Conservation (phyloP, 2,888 invertebrate genomes). For the Neoaliturus tenellus region DNA sequence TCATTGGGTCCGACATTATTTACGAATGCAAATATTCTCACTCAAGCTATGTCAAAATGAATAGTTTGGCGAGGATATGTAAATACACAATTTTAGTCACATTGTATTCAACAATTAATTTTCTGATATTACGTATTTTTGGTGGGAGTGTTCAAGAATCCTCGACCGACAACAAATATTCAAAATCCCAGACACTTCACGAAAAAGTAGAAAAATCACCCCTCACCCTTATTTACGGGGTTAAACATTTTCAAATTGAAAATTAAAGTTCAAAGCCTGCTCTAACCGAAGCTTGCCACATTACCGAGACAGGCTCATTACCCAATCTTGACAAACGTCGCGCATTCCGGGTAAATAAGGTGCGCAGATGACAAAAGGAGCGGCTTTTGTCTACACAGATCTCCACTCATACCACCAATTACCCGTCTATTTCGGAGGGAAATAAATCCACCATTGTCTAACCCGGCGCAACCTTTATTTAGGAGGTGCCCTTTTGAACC, state of each 20-base stretch:
- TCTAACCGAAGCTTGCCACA: background rate
- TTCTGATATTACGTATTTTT: no score
- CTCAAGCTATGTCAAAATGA: no score
- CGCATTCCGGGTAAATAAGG: constrained; percentile 37
- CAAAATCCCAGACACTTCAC: no score
- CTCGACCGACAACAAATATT: no score
- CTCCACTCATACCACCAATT: constrained; percentile 29
- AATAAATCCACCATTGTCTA: constrained; percentile 54
- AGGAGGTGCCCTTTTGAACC: constrained; percentile 53
- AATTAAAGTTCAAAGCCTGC: constrained; percentile 9
- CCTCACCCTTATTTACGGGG: constrained; percentile 30
- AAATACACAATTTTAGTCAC: no score
- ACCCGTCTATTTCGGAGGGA: constrained; percentile 19
- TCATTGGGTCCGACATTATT: no score
- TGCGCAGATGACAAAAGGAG: constrained; percentile 34
- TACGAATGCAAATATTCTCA: no score
- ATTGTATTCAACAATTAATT: no score
- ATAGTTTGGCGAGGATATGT: no score
- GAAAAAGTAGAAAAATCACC: no score
- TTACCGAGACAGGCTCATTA: background rate
- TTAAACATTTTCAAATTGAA: background rate
- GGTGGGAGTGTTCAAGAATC: no score
- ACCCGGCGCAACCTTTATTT: constrained; percentile 46
- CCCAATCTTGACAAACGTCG: background rate
- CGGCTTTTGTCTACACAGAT: constrained; percentile 43